phyloP scores from a whole-genome alignment of 2,888 invertebrate genomes.

The Elegia similella region DNA sequence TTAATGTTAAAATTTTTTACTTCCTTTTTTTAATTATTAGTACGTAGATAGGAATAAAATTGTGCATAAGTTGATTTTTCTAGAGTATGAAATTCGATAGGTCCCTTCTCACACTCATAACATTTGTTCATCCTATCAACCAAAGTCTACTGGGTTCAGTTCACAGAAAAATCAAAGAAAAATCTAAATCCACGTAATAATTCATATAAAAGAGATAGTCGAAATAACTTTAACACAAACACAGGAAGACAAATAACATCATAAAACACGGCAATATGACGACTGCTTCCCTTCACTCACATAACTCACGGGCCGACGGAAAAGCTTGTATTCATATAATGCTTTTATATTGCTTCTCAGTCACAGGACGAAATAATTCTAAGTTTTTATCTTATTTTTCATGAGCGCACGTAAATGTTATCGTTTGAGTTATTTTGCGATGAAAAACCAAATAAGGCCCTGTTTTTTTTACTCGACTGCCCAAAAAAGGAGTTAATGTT shows the following conservation, averaged over 20 bases:
- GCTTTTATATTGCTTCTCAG: slow-evolving; percentile 6
- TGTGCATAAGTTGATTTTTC: no score
- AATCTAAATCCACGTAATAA: neutral
- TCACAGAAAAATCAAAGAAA: neutral
- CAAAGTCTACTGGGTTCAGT: no score
- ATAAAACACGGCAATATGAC: slow-evolving; percentile 16
- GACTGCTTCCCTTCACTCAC: slow-evolving; percentile 12
- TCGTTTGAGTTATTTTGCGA: neutral
- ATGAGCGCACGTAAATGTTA: neutral
- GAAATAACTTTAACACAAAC: slow-evolving; percentile 12
- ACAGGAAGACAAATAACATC: slow-evolving; percentile 14
- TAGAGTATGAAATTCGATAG: no score
- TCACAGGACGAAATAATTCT: neutral
- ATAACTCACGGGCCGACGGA: slow-evolving; percentile 11
- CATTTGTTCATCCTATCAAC: no score
- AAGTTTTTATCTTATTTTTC: neutral
- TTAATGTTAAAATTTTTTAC: no score
- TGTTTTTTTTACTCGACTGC: no score
- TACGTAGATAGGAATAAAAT: no score
- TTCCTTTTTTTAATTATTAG: no score
- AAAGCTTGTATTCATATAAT: slow-evolving; percentile 11
- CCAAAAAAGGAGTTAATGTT: no score
- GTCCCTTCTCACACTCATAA: no score
- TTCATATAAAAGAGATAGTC: slow-evolving; percentile 3
- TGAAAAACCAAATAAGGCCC: no score